phyloP scores from a whole-genome alignment of 2,113 vertebrate genomes.

The Dicaeum eximium region DNA sequence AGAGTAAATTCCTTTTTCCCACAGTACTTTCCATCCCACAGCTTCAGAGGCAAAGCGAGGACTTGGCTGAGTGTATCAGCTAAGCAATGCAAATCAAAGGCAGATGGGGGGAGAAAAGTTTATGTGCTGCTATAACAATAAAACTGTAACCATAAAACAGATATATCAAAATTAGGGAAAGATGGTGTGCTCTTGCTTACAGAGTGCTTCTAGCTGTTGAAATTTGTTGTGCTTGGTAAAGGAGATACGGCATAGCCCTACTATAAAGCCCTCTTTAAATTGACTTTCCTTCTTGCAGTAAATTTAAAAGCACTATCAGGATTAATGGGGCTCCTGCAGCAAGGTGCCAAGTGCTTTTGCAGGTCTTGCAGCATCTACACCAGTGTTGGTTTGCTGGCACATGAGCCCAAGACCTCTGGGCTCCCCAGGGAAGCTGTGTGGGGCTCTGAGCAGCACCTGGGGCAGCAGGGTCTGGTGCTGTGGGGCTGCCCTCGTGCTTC shows the following conservation, averaged over 20 bases:
- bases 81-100: not conserved
- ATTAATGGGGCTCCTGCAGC: not conserved
- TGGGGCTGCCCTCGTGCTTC: not conserved
- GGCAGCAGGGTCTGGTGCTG: not conserved
- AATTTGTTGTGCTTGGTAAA: not conserved
- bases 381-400: not conserved
- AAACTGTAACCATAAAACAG: slow-evolving; percentile 5
- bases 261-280: not conserved
- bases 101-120: not conserved
- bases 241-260: accelerated
- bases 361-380: accelerated
- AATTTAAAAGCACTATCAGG: not conserved
- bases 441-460: not conserved
- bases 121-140: not conserved
- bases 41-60: not conserved
- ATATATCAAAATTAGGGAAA: not conserved
- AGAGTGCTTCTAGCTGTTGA: not conserved
- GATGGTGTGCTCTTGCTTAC: not conserved
- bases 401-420: accelerated
- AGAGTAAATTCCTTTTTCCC: not conserved
- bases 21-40: not conserved
- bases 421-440: accelerated
- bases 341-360: not conserved
- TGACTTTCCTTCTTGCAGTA: not conserved
- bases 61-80: not conserved